Percentiles rank a stretch among this genome's conserved stretches.
phyloP scores from a whole-genome alignment of 1,140 invertebrate genomes.

The Oedothorax gibbosus region DNA sequence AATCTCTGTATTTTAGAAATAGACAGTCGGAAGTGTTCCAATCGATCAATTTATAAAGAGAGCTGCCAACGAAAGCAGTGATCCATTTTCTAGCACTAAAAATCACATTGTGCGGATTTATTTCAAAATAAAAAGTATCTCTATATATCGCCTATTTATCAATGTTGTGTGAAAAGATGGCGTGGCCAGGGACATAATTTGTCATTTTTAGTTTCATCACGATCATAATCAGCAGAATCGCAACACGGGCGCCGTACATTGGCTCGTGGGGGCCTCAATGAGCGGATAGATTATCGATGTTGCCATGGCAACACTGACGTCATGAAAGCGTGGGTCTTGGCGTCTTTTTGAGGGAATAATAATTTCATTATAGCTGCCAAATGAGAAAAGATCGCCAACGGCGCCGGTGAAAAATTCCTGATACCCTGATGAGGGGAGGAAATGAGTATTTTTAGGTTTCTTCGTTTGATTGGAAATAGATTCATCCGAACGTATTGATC shows the following conservation, averaged over 20 bases:
- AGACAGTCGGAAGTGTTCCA: too few relatives aligned
- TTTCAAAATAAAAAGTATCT: too few relatives aligned
- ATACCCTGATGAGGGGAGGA: constrained; percentile 24
- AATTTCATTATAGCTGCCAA: constrained; percentile 51
- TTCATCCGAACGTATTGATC: too few relatives aligned
- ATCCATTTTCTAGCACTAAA: too few relatives aligned
- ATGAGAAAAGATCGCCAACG: constrained; percentile 44
- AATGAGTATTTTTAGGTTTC: constrained; percentile 41
- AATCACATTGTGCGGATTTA: too few relatives aligned
- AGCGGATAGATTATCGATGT: constrained; percentile 57
- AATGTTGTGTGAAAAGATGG: constrained; percentile 39
- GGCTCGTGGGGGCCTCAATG: constrained; percentile 51
- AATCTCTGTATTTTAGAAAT: too few relatives aligned
- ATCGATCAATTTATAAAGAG: neutral
- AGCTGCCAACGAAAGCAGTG: neutral
- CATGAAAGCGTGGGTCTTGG: constrained; percentile 43
- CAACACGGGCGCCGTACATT: constrained; percentile 41
- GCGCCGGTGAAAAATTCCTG: neutral
- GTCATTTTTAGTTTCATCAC: constrained; percentile 44
- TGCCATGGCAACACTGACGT: constrained; percentile 52
- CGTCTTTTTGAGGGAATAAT: constrained; percentile 4
- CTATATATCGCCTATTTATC: too few relatives aligned
- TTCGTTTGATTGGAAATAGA: too few relatives aligned
- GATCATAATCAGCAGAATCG: constrained; percentile 37
- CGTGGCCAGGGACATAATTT: constrained; percentile 25